Percentiles rank a stretch among this genome's conserved stretches.
Conservation (phyloP, 2,797 vertebrate genomes). For the Sphenodon punctatus region DNA sequence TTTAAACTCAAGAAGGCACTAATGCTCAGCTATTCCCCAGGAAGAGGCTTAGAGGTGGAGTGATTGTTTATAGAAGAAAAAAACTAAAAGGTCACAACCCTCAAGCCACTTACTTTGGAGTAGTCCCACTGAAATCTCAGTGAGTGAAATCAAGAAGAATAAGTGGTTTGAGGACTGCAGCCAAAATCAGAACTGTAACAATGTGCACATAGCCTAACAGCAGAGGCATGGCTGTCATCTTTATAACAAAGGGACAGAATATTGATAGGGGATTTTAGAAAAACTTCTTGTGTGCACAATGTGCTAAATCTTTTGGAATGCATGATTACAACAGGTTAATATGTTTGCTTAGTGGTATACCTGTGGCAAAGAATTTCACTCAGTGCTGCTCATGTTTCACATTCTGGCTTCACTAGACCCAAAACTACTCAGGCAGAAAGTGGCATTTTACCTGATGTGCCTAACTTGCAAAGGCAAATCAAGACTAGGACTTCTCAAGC, state of each 20-base stretch:
- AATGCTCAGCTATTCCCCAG: not conserved
- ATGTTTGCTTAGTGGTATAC: constrained; percentile 20
- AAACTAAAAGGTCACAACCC: not conserved
- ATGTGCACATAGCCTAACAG: not conserved
- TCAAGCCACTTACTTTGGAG: no score
- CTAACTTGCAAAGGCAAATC: constrained; percentile 22
- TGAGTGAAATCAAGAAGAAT: no score
- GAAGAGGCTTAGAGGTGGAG: not conserved
- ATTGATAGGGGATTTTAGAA: not conserved
- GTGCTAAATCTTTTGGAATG: not conserved
- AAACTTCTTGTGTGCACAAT: not conserved
- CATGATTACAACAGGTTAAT: constrained; percentile 30
- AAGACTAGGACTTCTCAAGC: not conserved
- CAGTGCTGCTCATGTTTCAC: not conserved
- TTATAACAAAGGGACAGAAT: not conserved
- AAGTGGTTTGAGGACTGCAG: no score
- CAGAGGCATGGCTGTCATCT: not conserved
- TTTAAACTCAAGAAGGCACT: not conserved
- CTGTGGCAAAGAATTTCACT: constrained; percentile 33
- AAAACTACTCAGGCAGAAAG: constrained; percentile 1
- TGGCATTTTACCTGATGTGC: constrained; percentile 10
- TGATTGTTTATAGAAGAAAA: not conserved
- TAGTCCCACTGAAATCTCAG: no score
- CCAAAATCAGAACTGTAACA: not conserved
- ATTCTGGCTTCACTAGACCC: not conserved